Conservation (phyloP, 2,888 invertebrate species). For the Morpho deidamia region DNA sequence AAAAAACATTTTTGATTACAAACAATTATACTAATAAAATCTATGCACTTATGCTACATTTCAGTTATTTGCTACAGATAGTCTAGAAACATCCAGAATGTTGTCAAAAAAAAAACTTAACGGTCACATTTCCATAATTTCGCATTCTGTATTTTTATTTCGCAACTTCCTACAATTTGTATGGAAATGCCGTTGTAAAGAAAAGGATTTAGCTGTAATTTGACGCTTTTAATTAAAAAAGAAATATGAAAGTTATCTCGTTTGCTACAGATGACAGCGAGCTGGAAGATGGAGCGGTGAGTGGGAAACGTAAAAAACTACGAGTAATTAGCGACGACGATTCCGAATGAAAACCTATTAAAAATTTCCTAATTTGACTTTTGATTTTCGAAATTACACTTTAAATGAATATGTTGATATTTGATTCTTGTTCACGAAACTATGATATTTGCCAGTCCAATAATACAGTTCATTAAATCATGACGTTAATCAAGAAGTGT, state of each 20-base stretch:
- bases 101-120: neutral
- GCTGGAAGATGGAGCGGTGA: conserved; percentile 42
- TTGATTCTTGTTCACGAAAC: too few species aligned
- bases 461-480: too few species aligned
- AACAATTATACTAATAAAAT: too few species aligned
- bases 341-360: conserved; percentile 45
- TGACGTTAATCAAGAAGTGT: too few species aligned
- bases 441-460: too few species aligned
- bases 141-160: neutral
- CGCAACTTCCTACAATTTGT: conserved; percentile 8
- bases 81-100: neutral
- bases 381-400: neutral
- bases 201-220: conserved; percentile 8
- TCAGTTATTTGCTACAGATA: too few species aligned
- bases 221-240: conserved; percentile 13
- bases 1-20: too few species aligned
- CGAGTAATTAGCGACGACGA: conserved; percentile 62
- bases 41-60: too few species aligned
- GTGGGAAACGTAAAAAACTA: conserved; percentile 50
- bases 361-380: neutral
- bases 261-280: conserved; percentile 50
- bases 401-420: too few species aligned
- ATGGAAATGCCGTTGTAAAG: conserved; percentile 8
- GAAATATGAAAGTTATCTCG: conserved; percentile 19
- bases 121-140: conserved; percentile 1